Evolutionary conservation across 2,113 vertebrate species (phyloP), one percentile per base, ranked within the genome.

Genomic region (Leptocoma aspasia): DNA sequence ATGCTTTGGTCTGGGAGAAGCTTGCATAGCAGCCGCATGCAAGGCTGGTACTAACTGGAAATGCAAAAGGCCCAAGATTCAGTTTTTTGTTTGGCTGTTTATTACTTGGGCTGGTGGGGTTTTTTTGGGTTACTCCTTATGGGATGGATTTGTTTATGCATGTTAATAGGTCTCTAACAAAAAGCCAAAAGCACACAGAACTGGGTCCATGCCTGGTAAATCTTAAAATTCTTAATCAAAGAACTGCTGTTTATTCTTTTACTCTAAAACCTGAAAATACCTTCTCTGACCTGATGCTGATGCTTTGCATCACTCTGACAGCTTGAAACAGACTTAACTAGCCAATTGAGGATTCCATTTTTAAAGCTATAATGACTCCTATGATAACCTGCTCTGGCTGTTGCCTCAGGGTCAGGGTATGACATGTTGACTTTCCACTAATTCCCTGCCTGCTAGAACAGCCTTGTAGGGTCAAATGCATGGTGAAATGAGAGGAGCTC

Each of bases 271-370:
- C 70, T 91, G 83, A 73, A 84, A 86, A 65, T 42, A 23, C 27
- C 63, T 72, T 81, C 60, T 82, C 63, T 89, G 82, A 85, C 77
- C 61, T 54, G 61, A 30, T 90, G 56, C 1, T 82, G 50, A 68
- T 91, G 85, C 53, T 92, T 95, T 91, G 82, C 75, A 80, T 93
- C 87, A 90, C 87, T 87, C 71, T 95, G 93, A 79, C 89, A 95
- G 71, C 39, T 76, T 4, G 2, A 96, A 92, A 52, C 44, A 86
- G 57, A 14, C 42, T 88, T 93, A 95, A 79, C 70, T 3, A 17
- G 50, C 49, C 90, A 81, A 37, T 45, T 83, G 66, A 72, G 60
- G 56, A 81, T 89, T 93, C 52, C 13, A 57, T 94, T 89, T 94
- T 86, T 78, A 95, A 86, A 86, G 35, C 30, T 69, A 47, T 92